These are phyloP conservation scores for Lymantria dispar DNA, from an alignment of 2,888 invertebrate species.

Conservation along the genomic window DNA sequence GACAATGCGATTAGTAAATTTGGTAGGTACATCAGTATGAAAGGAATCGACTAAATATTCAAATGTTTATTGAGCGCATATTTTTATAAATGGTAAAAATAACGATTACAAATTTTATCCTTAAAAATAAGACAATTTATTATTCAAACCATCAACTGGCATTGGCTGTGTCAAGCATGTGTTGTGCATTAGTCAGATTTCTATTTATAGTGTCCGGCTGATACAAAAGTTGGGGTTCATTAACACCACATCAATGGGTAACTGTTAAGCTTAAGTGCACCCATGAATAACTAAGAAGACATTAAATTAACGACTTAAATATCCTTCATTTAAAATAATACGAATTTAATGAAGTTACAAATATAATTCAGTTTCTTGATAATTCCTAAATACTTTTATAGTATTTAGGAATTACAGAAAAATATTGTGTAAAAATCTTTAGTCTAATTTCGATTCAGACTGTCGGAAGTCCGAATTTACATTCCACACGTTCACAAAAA, in stretches of 20 bases:
- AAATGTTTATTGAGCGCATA: too few relatives aligned
- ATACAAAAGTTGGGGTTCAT: slow-evolving; percentile 64
- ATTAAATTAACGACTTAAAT: slow-evolving; percentile 5
- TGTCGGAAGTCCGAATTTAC: too few relatives aligned
- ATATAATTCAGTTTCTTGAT: not conserved
- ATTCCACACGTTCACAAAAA: slow-evolving; percentile 2
- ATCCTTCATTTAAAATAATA: not conserved
- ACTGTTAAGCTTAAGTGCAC: slow-evolving; percentile 32
- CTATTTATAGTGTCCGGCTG: slow-evolving; percentile 62
- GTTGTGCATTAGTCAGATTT: slow-evolving; percentile 60
- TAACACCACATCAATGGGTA: slow-evolving; percentile 47
- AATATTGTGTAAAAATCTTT: too few relatives aligned
- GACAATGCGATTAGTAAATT: too few relatives aligned
- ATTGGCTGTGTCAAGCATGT: slow-evolving; percentile 60
- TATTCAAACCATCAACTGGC: slow-evolving; percentile 39
- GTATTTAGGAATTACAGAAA: too few relatives aligned
- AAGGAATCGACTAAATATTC: too few relatives aligned
- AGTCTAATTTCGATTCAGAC: too few relatives aligned
- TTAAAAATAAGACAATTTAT: slow-evolving; percentile 25
- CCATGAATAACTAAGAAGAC: slow-evolving; percentile 17
- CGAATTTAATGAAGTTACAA: not conserved
- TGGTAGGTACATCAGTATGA: too few relatives aligned
- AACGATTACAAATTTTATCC: not conserved
- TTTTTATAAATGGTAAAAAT: not conserved
- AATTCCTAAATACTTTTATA: too few relatives aligned